phyloP scores from a whole-genome alignment of 30 jellyfish, hydroid and myxozoan species.

The Chrysaora quinquecirrha region DNA sequence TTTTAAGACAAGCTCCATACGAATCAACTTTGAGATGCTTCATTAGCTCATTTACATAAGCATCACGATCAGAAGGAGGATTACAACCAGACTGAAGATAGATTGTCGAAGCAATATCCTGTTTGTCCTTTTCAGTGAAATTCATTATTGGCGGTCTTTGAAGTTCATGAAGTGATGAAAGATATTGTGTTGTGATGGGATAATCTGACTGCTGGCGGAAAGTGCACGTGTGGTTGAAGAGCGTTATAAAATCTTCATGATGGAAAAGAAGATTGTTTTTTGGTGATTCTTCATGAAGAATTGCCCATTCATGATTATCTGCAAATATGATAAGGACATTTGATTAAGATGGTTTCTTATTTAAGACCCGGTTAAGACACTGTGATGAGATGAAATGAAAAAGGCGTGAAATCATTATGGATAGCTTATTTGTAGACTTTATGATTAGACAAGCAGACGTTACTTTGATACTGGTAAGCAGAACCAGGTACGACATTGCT shows the following conservation, averaged over 20 bases:
- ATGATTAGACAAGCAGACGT: too few relatives aligned
- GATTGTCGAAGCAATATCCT: slow-evolving; percentile 76
- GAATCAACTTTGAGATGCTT: slow-evolving; percentile 84
- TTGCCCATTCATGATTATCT: slow-evolving; percentile 97
- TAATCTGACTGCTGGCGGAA: slow-evolving; percentile 89
- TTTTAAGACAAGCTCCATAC: slow-evolving; percentile 88
- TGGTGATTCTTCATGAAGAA: slow-evolving; percentile 97
- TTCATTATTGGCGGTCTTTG: slow-evolving; percentile 53
- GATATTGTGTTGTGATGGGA: slow-evolving; percentile 91
- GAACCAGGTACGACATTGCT: too few relatives aligned
- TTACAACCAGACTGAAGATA: slow-evolving; percentile 94
- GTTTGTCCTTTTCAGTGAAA: slow-evolving; percentile 47
- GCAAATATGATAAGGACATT: too few relatives aligned
- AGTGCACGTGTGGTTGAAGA: slow-evolving; percentile 93
- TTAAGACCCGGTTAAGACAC: too few relatives aligned
- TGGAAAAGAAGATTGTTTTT: slow-evolving; percentile 75
- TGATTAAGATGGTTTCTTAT: too few relatives aligned
- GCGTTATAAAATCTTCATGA: slow-evolving; percentile 69
- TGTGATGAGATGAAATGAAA: too few relatives aligned
- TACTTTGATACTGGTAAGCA: too few relatives aligned
- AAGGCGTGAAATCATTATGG: too few relatives aligned
- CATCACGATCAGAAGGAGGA: slow-evolving; percentile 98
- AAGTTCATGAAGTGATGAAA: slow-evolving; percentile 55
- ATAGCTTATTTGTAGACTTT: too few relatives aligned
- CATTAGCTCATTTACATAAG: slow-evolving; percentile 92